These are phyloP conservation scores for Rhyacophila evoluta DNA, from an alignment of 2,888 invertebrate genomes.

Conservation along the genomic window DNA sequence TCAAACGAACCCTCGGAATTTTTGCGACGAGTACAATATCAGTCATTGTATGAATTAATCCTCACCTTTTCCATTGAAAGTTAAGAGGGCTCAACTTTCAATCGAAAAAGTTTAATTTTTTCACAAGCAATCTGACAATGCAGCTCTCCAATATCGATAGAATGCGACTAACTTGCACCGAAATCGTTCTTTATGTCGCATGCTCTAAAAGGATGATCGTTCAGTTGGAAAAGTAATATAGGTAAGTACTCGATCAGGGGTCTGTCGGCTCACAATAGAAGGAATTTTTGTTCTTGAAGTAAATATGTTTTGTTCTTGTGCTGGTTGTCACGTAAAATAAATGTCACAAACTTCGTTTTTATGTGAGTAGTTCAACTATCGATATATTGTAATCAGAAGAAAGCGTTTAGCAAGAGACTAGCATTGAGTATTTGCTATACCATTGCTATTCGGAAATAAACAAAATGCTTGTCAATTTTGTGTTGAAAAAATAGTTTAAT, in stretches of 20 bases:
- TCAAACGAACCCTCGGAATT: neutral
- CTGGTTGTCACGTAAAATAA: too few relatives aligned
- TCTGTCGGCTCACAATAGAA: neutral
- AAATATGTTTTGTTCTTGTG: too few relatives aligned
- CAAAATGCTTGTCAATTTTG: too few relatives aligned
- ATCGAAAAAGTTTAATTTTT: conserved; percentile 16
- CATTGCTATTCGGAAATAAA: too few relatives aligned
- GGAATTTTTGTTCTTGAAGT: too few relatives aligned
- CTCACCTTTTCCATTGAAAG: neutral
- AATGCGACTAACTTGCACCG: neutral
- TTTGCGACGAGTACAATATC: neutral
- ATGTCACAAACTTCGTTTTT: too few relatives aligned
- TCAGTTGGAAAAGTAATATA: conserved; percentile 4
- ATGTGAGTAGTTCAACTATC: too few relatives aligned
- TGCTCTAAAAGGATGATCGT: conserved; percentile 3
- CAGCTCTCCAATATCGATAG: neutral
- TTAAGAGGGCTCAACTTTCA: neutral
- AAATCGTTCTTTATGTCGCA: conserved; percentile 6
- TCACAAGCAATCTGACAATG: neutral
- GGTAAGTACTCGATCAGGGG: neutral
- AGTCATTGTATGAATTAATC: neutral
- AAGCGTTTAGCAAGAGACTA: too few relatives aligned
- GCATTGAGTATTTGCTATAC: too few relatives aligned
- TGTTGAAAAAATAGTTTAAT: too few relatives aligned
- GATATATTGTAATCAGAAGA: too few relatives aligned